Percentiles rank a stretch among this genome's conserved stretches.
phyloP scores from a whole-genome alignment of 2,113 vertebrate species.

The Grallaria varia region DNA sequence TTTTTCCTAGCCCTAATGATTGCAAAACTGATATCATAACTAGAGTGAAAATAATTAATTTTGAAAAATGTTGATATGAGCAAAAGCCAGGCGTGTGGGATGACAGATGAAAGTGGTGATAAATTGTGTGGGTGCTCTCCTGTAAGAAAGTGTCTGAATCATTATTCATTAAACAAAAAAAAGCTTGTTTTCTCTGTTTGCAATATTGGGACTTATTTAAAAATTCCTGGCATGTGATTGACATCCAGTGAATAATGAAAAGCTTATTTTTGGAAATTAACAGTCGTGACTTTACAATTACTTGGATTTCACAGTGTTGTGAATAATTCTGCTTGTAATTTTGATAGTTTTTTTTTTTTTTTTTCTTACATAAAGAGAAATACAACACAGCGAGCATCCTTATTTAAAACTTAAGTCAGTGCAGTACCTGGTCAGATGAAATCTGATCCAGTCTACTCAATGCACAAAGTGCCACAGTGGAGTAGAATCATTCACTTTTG shows the following conservation, averaged over 20 bases:
- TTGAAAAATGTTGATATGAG: conserved; percentile 58
- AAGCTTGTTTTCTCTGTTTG: conserved; percentile 40
- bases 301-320: conserved; percentile 3
- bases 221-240: conserved; percentile 42
- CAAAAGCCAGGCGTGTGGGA: conserved; percentile 57
- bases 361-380: background rate
- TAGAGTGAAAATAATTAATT: conserved; percentile 49
- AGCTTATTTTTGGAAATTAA: conserved; percentile 51
- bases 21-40: conserved; percentile 45
- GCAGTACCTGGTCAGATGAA: background rate
- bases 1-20: conserved; percentile 8
- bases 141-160: conserved; percentile 57
- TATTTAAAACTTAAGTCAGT: background rate
- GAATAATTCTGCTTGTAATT: background rate
- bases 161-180: conserved; percentile 27
- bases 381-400: background rate
- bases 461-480: background rate
- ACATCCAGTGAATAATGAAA: conserved; percentile 20
- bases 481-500: background rate
- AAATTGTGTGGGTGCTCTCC: conserved; percentile 63
- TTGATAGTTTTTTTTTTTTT: background rate
- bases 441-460: background rate
- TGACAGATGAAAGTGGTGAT: conserved; percentile 64
- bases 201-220: conserved; percentile 40
- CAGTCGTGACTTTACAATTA: conserved; percentile 33